Base-by-base conservation (phyloP, 1,140 invertebrate genomes). In the Drosophila ficusphila region DNA sequence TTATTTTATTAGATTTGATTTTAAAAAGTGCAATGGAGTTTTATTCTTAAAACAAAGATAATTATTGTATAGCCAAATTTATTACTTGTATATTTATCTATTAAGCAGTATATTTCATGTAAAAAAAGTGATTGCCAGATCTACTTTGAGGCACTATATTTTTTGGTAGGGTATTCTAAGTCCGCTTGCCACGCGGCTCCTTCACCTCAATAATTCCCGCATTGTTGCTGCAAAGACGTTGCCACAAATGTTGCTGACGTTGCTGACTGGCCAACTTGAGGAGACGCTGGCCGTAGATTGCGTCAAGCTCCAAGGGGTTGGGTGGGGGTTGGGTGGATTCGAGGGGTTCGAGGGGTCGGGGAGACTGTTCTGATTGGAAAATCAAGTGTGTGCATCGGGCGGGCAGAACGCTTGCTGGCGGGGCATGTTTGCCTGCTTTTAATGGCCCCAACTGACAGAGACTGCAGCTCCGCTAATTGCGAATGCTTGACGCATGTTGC, bases 401-500 rank as follows among this genome's bases (percentile, higher is more conserved):
- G 48, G 19, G 41, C 21, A 25, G 41, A 44, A 44, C 19, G 56
- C 29, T 53, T 25, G 29, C 25, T 12, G 69, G 8, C 23, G 44
- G 36, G 49, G 54, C 53, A 57, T 70, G 68, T 70, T 62, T 86
- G 81, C 82, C 81, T 76, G 79, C 81, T 79, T 85, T 85, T 86
- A 85, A 85, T 85, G 81, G 81, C 67, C 65, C 60, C 41, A 61
- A 82, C 79, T 83, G 79, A 83, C 77, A 78, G 76, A 33, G 54
- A 60, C 57, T 62, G 58, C 49, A 48, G 62, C 82, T 88, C 65
- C 61, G 82, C 82, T 88, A 88, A 88, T 88, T 88, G 82, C 82
- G 77, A 81, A 88, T 88, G 78, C 82, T 88, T 88, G 82, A 88
- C 82, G 82, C 82, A 88, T 88, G 82, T 88, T 88, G 77, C 76